These are phyloP conservation scores for Sinonovacula constricta DNA, from an alignment of 1,140 invertebrate genomes.

Conservation along the genomic window DNA sequence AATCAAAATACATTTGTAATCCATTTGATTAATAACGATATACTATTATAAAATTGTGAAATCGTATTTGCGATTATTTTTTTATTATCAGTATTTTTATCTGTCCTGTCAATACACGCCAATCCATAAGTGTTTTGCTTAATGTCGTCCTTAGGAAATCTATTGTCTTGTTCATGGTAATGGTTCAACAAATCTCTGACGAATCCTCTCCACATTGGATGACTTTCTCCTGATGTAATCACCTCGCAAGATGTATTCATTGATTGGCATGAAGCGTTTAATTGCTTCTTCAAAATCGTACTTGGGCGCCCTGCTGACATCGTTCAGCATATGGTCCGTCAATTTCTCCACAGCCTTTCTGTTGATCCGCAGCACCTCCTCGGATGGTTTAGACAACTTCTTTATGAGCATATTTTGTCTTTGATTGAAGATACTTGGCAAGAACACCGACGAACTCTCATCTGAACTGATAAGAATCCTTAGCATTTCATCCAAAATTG, in stretches of 20 bases:
- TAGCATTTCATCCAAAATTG: constrained; percentile 31
- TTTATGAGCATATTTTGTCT: constrained; percentile 14
- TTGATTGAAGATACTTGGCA: constrained; percentile 28
- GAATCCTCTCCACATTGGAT: background rate
- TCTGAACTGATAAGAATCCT: constrained; percentile 4
- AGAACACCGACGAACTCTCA: background rate
- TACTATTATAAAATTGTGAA: too few species aligned
- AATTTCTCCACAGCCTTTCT: constrained; percentile 20
- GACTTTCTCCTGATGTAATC: constrained; percentile 27
- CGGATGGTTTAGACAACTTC: background rate
- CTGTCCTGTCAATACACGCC: too few species aligned
- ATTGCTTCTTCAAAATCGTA: constrained; percentile 26
- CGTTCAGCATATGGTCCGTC: constrained; percentile 32
- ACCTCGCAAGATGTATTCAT: constrained; percentile 22
- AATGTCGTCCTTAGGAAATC: too few species aligned
- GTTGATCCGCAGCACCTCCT: constrained; percentile 15
- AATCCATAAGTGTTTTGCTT: too few species aligned
- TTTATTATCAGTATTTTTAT: too few species aligned
- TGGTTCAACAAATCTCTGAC: background rate
- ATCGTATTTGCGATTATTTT: too few species aligned
- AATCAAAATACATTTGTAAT: too few species aligned
- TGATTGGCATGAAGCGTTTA: constrained; percentile 13
- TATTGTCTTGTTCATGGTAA: too few species aligned
- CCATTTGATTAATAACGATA: too few species aligned
- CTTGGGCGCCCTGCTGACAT: constrained; percentile 21